Evolutionary conservation across 2,113 vertebrate genomes (phyloP), one percentile per base, ranked within the genome.

Genomic region (Pipra filicauda): DNA sequence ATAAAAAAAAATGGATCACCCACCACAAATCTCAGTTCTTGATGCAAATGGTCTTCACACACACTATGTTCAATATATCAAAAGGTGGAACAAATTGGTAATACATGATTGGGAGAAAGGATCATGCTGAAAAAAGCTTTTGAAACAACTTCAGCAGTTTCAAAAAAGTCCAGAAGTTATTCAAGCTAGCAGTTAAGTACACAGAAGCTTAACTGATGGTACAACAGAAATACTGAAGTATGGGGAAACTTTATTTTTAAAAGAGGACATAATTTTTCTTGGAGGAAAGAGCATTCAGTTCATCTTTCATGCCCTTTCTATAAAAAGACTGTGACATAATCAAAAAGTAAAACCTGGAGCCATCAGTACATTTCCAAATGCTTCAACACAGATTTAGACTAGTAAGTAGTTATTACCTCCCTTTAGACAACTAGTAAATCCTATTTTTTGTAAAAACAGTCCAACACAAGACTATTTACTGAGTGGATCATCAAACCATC

Each of bases 11-110:
- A 30, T 12, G 55, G 8, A 54, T 41, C 52, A 64, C 22, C 66
- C 37, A 81, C 8, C 6, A 49, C 6, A 48, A 44, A 65, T 58
- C 15, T 85, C 31, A 64, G 35, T 37, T 75, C 43, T 75, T 31
- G 8, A 28, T 31, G 28, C 13, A 87, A 89, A 69, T 6, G 8
- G 9, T 49, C 44, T 66, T 58, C n/a, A 62, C 21, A 37, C 5
- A 39, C 1, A 1, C 28, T 43, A 66, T 0, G 0, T 58, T 55
- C 19, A 43, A 6, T 2, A 8, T 4, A 55, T 12, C 20, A 65
- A 26, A 33, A 72, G 33, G 37, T 27, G 9, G 18, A 90, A 86
- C 5, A 43, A 17, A 58, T 12, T 79, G 39, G 52, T 35, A 71
- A 43, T 10, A 79, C 5, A 15, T 6, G 3, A 58, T 4, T 58